Evolutionary conservation across 2,113 vertebrate genomes (phyloP), one percentile per base, ranked within the genome.

Genomic region (Hypomesus transpacificus): DNA sequence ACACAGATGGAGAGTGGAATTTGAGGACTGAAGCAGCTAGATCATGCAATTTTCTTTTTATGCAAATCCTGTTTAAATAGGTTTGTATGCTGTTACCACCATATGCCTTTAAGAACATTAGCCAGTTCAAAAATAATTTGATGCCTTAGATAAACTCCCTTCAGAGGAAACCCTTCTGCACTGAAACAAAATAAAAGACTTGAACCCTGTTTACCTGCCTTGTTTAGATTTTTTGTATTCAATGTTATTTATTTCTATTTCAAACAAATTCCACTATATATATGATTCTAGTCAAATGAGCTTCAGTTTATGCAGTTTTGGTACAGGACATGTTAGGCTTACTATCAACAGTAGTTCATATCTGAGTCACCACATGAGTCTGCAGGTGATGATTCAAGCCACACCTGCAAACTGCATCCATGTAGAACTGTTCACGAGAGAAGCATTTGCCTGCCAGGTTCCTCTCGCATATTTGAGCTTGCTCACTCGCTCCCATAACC

Each of bases 131-230:
- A 57, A 74, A 51, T 64, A 53, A 65, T 77, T 66, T 79, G 57
- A 84, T 83, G 85, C 85, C 86, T 88, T 86, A 84, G 62, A 59
- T 54, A 51, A 71, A 69, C 66, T 74, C 71, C 66, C 77, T 75
- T 76, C 14, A 76, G 75, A 78, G 72, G 72, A 79, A 69, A 68
- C 70, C 24, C 70, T 79, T 52, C 72, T 85, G 69, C 85, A 75
- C 69, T 86, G 83, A 74, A 82, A 28, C 82, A 26, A 84, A 66
- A 91, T 91, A 91, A 91, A 92, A 91, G 78, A 83, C 75, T 80
- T 82, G 69, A 85, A 77, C 80, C 63, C 78, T 82, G 71, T 82
- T 59, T 78, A 85, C 50, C 50, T 3, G 63, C 6, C 77, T 53
- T 24, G 69, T 46, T 66, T 57, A 21, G 28, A 58, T 14, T 68